Evolutionary conservation across 2,888 invertebrate species (phyloP).

Genomic region (Metellina segmentata): DNA sequence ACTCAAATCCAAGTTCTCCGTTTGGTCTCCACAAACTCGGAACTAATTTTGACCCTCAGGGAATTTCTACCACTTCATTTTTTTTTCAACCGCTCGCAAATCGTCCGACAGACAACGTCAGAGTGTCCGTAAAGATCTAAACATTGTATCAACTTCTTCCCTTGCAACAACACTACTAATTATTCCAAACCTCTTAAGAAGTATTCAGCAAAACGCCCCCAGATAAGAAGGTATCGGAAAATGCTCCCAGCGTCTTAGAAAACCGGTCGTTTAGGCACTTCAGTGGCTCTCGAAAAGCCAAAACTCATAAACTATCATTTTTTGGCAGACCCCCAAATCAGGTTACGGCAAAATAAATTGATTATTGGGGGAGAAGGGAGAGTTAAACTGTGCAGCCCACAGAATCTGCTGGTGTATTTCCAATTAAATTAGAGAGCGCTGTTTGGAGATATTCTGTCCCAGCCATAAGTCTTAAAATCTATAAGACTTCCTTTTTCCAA

Average conservation of each 20-base stretch:
- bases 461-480: slow-evolving; percentile 43
- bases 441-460: slow-evolving; percentile 12
- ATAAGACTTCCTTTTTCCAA: slow-evolving; percentile 53
- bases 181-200: not conserved
- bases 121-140: no score
- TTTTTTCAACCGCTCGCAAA: not conserved
- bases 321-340: not conserved
- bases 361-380: slow-evolving; percentile 46
- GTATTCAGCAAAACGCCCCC: not conserved
- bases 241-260: not conserved
- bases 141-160: not conserved
- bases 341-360: slow-evolving; percentile 48
- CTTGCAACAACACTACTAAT: not conserved
- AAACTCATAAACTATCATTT: slow-evolving; percentile 30
- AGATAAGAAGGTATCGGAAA: not conserved
- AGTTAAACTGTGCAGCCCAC: not conserved
- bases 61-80: not conserved
- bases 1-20: not conserved
- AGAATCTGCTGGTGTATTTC: slow-evolving; percentile 25
- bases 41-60: not conserved
- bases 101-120: not conserved
- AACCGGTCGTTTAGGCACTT: not conserved
- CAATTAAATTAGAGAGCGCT: slow-evolving; percentile 55
- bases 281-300: not conserved
- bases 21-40: not conserved